phyloP scores from a whole-genome alignment of 2,113 vertebrate species.

The Calidris pygmaea region DNA sequence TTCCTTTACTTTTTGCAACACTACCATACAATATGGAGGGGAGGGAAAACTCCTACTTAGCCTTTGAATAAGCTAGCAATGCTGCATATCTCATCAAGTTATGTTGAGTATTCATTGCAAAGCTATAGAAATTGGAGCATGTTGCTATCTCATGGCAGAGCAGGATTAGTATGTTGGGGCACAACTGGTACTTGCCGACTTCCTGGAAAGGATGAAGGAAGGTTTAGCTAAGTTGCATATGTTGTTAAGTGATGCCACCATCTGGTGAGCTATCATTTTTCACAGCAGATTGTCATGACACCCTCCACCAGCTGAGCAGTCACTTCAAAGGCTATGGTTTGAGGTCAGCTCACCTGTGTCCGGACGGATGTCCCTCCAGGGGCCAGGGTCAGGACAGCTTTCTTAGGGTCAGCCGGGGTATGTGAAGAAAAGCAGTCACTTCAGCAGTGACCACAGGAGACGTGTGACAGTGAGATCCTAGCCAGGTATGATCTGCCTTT shows the following conservation, averaged over 20 bases:
- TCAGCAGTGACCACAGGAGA: background rate
- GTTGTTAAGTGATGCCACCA: background rate
- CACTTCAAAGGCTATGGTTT: background rate
- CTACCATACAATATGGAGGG: background rate
- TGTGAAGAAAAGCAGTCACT: background rate
- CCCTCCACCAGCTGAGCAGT: background rate
- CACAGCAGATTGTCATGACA: background rate
- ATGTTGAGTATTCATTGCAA: background rate
- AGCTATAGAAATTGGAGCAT: background rate
- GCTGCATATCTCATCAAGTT: background rate
- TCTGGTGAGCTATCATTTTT: background rate
- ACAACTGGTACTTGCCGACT: background rate
- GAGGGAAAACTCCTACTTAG: background rate
- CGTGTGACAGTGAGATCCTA: background rate
- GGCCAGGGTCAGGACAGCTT: background rate
- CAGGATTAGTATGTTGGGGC: background rate
- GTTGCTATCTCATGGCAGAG: background rate
- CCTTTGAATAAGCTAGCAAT: background rate
- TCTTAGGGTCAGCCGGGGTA: background rate
- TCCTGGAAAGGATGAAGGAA: background rate
- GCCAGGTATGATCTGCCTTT: rapidly evolving
- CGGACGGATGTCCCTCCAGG: background rate
- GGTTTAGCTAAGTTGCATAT: background rate
- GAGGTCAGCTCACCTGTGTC: background rate
- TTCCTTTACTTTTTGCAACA: background rate